Conservation (phyloP, 2,113 vertebrate species). For the Leucopsar rothschildi region DNA sequence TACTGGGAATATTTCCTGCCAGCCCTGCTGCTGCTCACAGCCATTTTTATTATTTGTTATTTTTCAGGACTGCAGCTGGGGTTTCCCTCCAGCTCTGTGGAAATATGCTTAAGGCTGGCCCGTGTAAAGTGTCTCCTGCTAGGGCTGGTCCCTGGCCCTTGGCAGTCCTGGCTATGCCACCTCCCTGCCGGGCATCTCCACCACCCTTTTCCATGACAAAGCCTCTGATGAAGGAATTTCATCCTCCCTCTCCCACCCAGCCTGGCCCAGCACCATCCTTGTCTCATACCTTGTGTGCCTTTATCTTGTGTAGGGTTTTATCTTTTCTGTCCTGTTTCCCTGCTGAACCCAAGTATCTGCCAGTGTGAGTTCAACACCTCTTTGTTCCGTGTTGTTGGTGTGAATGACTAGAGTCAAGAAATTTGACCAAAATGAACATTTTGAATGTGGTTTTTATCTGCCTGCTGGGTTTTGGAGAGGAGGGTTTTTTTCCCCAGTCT, state of each 20-base stretch:
- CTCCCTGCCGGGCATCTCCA: background rate
- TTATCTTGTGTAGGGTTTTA: background rate
- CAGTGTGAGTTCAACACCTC: background rate
- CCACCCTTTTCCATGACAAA: background rate
- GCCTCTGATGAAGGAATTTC: background rate
- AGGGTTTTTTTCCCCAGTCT: accelerated
- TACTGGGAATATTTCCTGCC: constrained; percentile 81
- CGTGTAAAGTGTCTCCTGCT: background rate
- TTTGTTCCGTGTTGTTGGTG: accelerated
- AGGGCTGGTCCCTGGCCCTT: background rate
- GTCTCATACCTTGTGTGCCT: accelerated
- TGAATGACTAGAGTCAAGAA: background rate
- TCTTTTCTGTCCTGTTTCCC: background rate
- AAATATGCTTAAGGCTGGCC: constrained; percentile 50
- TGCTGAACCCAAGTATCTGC: background rate
- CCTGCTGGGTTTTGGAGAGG: background rate
- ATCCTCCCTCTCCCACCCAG: background rate
- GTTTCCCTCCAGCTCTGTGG: constrained; percentile 72
- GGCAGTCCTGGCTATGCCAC: background rate
- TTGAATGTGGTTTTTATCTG: background rate
- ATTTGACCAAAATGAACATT: background rate
- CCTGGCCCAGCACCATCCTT: background rate
- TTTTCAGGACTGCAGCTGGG: constrained; percentile 73
- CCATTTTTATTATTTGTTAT: constrained; percentile 67
- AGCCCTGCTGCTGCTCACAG: constrained; percentile 51